Evolutionary conservation across 2,113 vertebrate genomes (phyloP).

Genomic region (Mionectes macconnelli): DNA sequence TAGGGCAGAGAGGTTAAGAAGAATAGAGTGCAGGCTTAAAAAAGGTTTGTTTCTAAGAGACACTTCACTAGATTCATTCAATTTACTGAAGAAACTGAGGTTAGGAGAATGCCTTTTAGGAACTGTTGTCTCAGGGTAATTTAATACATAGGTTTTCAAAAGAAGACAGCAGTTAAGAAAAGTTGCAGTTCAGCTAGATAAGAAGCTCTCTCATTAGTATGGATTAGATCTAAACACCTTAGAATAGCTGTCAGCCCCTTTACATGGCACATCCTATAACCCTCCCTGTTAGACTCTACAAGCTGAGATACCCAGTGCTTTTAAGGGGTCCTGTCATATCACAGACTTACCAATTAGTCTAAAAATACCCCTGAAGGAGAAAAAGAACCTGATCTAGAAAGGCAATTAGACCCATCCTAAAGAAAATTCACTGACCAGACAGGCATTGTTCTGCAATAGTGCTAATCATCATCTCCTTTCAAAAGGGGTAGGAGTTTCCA

Average conservation of each 20-base stretch:
- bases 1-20: conserved; percentile 53
- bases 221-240: conserved; percentile 18
- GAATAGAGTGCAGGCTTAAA: conserved; percentile 50
- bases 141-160: not conserved
- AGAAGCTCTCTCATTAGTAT: conserved; percentile 34
- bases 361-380: not conserved
- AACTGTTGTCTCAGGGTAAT: conserved; percentile 4
- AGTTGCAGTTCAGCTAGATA: not conserved
- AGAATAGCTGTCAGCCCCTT: not conserved
- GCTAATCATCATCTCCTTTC: not conserved
- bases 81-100: conserved; percentile 38
- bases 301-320: not conserved
- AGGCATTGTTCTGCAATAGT: not conserved
- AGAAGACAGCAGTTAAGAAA: conserved; percentile 8
- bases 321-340: not conserved
- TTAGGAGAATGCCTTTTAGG: conserved; percentile 17
- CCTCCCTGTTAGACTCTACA: not conserved
- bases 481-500: no score
- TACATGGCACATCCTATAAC: not conserved
- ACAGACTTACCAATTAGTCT: not conserved
- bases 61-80: conserved; percentile 37
- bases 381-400: not conserved
- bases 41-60: conserved; percentile 59
- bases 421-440: not conserved
- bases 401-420: not conserved